These are phyloP conservation scores for Tetramorium bicarinatum DNA, from an alignment of 2,888 invertebrate genomes.

Conservation along the genomic window DNA sequence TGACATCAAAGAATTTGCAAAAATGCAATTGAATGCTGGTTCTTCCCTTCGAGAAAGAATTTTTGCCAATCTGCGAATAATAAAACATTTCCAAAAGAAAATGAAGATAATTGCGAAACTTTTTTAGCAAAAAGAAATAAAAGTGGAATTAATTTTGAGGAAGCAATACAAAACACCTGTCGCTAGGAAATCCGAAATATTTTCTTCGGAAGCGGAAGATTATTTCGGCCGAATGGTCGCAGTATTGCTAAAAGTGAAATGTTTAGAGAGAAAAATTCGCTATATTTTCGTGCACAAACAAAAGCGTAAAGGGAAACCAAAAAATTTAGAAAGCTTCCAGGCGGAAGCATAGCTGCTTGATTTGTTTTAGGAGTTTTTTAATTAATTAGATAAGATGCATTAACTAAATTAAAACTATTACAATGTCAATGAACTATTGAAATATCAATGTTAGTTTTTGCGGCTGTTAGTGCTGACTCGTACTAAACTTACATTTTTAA, in stretches of 20 bases:
- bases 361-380: constrained; percentile 1
- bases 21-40: not conserved
- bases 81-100: not conserved
- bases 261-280: constrained; percentile 51
- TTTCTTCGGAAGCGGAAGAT: constrained; percentile 52
- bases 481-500: not conserved
- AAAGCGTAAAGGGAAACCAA: not conserved
- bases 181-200: constrained; percentile 38
- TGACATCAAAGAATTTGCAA: not conserved
- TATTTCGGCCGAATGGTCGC: constrained; percentile 48
- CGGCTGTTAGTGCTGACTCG: no score
- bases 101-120: not conserved
- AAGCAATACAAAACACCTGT: not conserved
- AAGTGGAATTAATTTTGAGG: not conserved
- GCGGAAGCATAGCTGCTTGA: not conserved
- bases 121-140: not conserved
- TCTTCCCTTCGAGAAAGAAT: not conserved
- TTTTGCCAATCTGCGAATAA: not conserved
- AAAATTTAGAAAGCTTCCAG: constrained; percentile 49
- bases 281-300: constrained; percentile 45
- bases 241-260: constrained; percentile 42
- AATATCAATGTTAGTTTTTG: not conserved
- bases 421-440: not conserved
- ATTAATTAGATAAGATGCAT: not conserved
- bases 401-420: not conserved